A percentile compares a stretch with the other conserved stretches of the same genome.
Evolutionary conservation across 2,888 invertebrate species (phyloP).

Genomic region (Himalopsyche anomala): DNA sequence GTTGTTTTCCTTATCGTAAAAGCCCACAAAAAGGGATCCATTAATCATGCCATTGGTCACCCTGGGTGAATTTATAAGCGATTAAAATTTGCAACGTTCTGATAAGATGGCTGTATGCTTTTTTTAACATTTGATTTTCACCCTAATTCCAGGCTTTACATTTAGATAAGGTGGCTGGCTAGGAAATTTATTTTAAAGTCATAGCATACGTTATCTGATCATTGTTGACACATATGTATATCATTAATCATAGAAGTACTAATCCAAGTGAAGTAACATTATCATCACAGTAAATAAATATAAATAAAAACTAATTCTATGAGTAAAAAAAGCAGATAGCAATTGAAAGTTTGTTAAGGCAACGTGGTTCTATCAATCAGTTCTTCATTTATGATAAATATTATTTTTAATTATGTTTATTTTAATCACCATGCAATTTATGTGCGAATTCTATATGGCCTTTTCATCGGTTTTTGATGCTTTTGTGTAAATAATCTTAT

Average conservation of each 20-base stretch:
- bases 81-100: neutral
- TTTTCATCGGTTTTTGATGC: too few relatives aligned
- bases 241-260: neutral
- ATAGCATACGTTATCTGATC: neutral
- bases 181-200: neutral
- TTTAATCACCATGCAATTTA: too few relatives aligned
- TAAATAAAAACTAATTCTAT: too few relatives aligned
- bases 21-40: neutral
- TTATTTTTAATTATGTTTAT: too few relatives aligned
- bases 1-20: neutral
- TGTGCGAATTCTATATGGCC: too few relatives aligned
- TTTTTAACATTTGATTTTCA: neutral
- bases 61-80: constrained; percentile 22
- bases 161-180: neutral
- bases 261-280: too few relatives aligned
- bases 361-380: too few relatives aligned
- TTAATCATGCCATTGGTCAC: constrained; percentile 34
- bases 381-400: too few relatives aligned
- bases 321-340: too few relatives aligned
- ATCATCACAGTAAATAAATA: too few relatives aligned
- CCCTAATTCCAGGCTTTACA: neutral
- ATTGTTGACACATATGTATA: neutral
- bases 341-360: too few relatives aligned
- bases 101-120: neutral
- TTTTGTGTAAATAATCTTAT: too few relatives aligned